Percentiles rank a stretch among this genome's conserved stretches.
These are phyloP conservation scores for Chionodraco myersi DNA, from an alignment of 2,113 vertebrate genomes.

Conservation along the genomic window DNA sequence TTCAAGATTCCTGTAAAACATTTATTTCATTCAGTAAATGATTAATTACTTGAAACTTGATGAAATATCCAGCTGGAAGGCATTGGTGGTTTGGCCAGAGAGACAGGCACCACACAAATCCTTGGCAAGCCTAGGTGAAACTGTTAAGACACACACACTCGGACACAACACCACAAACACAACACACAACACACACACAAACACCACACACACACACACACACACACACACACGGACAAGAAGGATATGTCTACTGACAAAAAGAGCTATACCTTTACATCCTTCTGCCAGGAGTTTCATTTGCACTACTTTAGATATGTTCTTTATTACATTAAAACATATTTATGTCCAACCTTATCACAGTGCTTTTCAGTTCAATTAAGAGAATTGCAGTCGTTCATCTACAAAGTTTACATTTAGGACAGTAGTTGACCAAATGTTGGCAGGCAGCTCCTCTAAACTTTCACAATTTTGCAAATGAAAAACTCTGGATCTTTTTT, in stretches of 20 bases:
- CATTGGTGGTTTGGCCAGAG: conserved; percentile 23
- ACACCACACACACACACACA: too few relatives aligned
- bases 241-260: not conserved
- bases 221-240: not conserved
- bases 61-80: conserved; percentile 34
- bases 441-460: conserved; percentile 33
- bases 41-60: conserved; percentile 48
- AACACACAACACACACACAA: too few relatives aligned
- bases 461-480: conserved; percentile 13
- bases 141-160: not conserved
- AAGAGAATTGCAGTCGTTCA: not conserved
- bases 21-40: conserved; percentile 50
- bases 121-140: conserved; percentile 17
- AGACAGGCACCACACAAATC: conserved; percentile 25
- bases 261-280: not conserved
- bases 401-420: not conserved
- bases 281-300: not conserved
- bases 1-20: conserved; percentile 37
- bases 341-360: not conserved
- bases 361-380: conserved; percentile 1
- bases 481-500: conserved; percentile 15
- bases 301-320: not conserved
- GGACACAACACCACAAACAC: too few relatives aligned
- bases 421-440: conserved; percentile 20
- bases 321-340: conserved; percentile 7